Conservation (phyloP, 1,140 invertebrate species). For the Heliothis subflexa region DNA sequence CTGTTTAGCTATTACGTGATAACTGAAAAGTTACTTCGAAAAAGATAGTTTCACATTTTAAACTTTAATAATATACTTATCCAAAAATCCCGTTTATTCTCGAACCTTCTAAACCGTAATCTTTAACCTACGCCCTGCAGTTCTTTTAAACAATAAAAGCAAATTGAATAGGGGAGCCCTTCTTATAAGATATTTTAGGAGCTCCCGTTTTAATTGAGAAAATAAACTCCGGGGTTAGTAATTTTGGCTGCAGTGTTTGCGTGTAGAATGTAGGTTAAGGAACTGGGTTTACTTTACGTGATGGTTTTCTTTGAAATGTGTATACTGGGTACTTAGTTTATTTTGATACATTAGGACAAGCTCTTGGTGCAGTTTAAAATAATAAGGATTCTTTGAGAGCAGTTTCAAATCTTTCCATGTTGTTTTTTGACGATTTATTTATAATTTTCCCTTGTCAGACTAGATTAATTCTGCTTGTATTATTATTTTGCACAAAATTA, state of each 20-base stretch:
- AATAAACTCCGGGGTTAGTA: slow-evolving; percentile 37
- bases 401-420: too few species aligned
- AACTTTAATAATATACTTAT: slow-evolving; percentile 41
- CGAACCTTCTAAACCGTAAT: slow-evolving; percentile 37
- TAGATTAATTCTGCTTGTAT: too few species aligned
- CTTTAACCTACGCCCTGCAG: slow-evolving; percentile 56
- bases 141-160: slow-evolving; percentile 62
- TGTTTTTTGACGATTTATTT: too few species aligned
- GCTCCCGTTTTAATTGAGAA: slow-evolving; percentile 54
- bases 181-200: slow-evolving; percentile 52
- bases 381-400: too few species aligned
- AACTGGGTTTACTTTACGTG: background rate
- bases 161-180: slow-evolving; percentile 55
- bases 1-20: too few species aligned
- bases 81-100: slow-evolving; percentile 47
- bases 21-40: too few species aligned
- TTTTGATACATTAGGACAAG: background rate
- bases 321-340: too few species aligned
- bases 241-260: slow-evolving; percentile 44
- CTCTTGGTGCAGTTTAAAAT: background rate
- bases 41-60: too few species aligned
- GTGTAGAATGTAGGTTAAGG: slow-evolving; percentile 17
- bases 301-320: background rate
- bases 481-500: too few species aligned
- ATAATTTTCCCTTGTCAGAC: too few species aligned